A percentile compares a stretch with the other conserved stretches of the same genome.
These are phyloP conservation scores for Microcebus tavaratra DNA, from an alignment of 2,113 vertebrate species.

Conservation along the genomic window DNA sequence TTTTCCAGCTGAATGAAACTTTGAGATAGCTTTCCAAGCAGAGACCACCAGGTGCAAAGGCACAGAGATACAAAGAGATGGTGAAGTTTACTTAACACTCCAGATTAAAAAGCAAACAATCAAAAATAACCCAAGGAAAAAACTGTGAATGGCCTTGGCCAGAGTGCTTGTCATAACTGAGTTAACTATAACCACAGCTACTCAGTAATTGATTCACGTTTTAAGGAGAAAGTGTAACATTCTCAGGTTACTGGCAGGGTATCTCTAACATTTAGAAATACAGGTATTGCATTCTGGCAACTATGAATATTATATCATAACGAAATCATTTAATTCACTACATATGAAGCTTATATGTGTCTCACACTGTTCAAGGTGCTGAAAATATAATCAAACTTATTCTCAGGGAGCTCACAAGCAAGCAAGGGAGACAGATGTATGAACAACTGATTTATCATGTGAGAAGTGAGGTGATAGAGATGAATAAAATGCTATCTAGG, in stretches of 20 bases:
- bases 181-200: neutral
- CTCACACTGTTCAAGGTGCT: neutral
- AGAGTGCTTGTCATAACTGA: neutral
- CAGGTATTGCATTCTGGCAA: neutral
- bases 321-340: neutral
- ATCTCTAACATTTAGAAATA: neutral
- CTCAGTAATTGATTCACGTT: neutral
- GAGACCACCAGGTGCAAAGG: neutral
- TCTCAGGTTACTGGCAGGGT: neutral
- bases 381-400: neutral
- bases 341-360: neutral
- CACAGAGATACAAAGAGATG: neutral
- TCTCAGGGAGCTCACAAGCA: constrained; percentile 24
- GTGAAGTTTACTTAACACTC: neutral
- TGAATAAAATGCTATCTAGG: constrained; percentile 11
- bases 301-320: neutral
- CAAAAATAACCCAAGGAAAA: neutral
- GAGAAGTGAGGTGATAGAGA: neutral
- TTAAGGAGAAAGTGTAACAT: constrained; percentile 16
- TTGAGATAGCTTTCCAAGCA: neutral
- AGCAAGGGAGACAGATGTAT: neutral
- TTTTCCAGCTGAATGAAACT: neutral
- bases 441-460: neutral
- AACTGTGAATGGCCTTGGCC: neutral
- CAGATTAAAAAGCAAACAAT: neutral